A percentile compares a stretch with the other conserved stretches of the same genome.
Evolutionary conservation across 2,888 invertebrate genomes (phyloP).

Genomic region (Agrochola lychnidis): DNA sequence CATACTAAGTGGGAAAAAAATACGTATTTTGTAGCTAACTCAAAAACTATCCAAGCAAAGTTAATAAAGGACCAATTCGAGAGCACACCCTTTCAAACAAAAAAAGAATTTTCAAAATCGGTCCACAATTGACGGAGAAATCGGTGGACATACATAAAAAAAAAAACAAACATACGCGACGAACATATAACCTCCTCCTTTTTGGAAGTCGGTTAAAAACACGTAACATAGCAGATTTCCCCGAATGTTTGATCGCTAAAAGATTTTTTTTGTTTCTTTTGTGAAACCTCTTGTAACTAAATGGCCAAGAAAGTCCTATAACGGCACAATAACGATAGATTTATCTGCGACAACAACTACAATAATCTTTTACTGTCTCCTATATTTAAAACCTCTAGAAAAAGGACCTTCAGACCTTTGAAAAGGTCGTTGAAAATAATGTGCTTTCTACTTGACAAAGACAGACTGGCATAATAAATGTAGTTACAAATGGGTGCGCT

Average conservation of each 20-base stretch:
- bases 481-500: conserved; percentile 30
- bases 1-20: no score
- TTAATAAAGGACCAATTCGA: no score
- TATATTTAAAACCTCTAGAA: conserved; percentile 20
- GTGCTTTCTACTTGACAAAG: conserved; percentile 37
- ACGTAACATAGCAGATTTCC: neutral
- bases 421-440: conserved; percentile 51
- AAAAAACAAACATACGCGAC: no score
- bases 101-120: no score
- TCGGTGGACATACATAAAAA: no score
- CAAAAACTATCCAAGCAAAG: no score
- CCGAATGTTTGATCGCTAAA: neutral
- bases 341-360: conserved; percentile 17
- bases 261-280: neutral
- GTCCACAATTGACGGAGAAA: no score
- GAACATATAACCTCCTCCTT: no score
- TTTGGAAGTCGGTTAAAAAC: no score
- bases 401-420: conserved; percentile 18
- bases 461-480: conserved; percentile 33
- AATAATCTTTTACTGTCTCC: conserved; percentile 44
- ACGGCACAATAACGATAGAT: conserved; percentile 17
- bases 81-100: no score
- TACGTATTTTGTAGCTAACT: no score
- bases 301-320: neutral
- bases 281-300: neutral